Base-by-base conservation (phyloP, 92 coral and sea anemone genomes). In the Pocillopora meandrina region DNA sequence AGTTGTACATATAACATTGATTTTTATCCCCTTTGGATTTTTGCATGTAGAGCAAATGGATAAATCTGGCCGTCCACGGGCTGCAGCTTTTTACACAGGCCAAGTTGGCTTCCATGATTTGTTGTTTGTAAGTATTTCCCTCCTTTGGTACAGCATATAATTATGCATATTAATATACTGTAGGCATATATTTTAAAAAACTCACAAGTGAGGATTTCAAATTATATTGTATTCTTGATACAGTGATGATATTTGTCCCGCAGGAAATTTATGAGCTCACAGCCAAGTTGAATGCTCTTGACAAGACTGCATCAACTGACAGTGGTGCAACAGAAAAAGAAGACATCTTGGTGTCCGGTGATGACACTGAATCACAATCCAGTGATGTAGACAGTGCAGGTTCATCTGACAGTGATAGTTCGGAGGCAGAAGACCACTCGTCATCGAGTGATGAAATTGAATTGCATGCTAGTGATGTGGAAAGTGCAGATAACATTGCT, bases 31-130 rank as follows among this genome's bases (percentile, higher is more conserved):
- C 21, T 65, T 68, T 68, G 15, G 18, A 33, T 15, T 2, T 33
- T 17, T 69, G 9, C 11, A 15, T 69, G 23, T 70, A 70, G 74
- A 13, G 17, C 33, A 34, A 70, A 31, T 81, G 75, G 95, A 93
- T 68, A 72, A 91, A 11, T 81, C 64, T 77, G 98, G 98, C 0
- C 90, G 96, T 13, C 98, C 98, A 61, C 31, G 85, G 10, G 90
- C 92, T 47, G 88, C 98, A 12, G 98, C 96, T 14, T 96, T 94
- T 84, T 96, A 92, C 72, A 94, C 98, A 31, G 98, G 98, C 59
- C 89, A 92, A 70, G 86, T 87, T 68, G 95, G 92, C 34, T 96
- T 89, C 82, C 96, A 96, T 68, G 93, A 96, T 73, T 82, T 91
- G 36, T 81, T 96, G 65, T 96, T 84, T 85, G 98, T 96, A 76